Evolutionary conservation across 2,797 vertebrate species (phyloP), one percentile per base, ranked within the genome.

Genomic region (Hippoglossus hippoglossus): DNA sequence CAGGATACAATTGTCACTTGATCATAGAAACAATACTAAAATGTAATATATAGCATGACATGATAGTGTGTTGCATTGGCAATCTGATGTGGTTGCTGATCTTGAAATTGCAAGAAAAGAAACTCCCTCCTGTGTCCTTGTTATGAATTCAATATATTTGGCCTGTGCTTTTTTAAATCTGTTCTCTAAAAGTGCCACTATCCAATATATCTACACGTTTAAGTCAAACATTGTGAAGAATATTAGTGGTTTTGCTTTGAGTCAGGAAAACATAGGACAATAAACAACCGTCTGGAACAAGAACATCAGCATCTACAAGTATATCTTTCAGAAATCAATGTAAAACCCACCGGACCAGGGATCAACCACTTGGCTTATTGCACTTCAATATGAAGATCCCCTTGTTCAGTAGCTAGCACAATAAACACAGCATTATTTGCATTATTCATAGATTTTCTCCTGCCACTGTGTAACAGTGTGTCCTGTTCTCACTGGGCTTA

Each of bases 401-500:
- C 41, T 69, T 53, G 22, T 80, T 75, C 72, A 18, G 69, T 67
- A 36, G 75, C 77, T 12, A 71, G 67, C 66, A 71, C 80, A 70
- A 70, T 73, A 77, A 85, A 79, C 62, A 80, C 66, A 61, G 67
- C 57, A 11, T 64, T 31, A 88, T 87, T 89, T 91, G 79, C 85
- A 91, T 89, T 83, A 90, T 90, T 80, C 87, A 88, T 91, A 28
- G 88, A 90, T 90, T 91, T 87, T 62, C 76, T 84, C 57, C 67
- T 3, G 31, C 51, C 39, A 0, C 36, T 46, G 28, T 66, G 63
- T 55, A 6, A 80, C 69, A 61, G 41, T 71, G 63, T 71, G 65
- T 76, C 76, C 54, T 82, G 75, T 74, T 67, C 63, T 81, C 1
- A 21, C 71, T 63, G 19, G 69, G 16, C 57, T 28, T 60, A 55